Base-by-base conservation (phyloP, 2,797 vertebrate species). In the Pampus argenteus region DNA sequence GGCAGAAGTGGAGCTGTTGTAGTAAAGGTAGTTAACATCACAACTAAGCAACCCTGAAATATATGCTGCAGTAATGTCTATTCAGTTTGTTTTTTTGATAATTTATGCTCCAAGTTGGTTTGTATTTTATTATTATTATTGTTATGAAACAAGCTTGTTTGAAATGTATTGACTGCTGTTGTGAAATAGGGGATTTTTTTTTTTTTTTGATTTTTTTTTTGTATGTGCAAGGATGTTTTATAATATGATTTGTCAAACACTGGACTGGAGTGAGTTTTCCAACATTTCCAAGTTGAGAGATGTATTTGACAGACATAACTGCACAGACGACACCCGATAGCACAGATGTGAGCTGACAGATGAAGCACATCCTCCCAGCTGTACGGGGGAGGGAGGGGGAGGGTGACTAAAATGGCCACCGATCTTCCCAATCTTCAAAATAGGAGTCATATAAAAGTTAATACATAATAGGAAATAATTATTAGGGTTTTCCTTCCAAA, bases 131-230 rank as follows among this genome's bases (percentile, higher is more conserved):
- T 89, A 79, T 84, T 96, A 92, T 95, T 95, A 91, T 95, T 96
- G 95, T 97, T 96, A 95, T 95, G 95, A 97, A 95, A 96, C 94
- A 94, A 92, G 89, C 89, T 90, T 95, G 95, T 98, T 97, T 97
- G 96, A 97, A 96, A 96, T 97, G 95, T 97, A 95, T 96, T 96
- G 96, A 98, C 97, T 98, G 97, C 97, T 99, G 97, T 99, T 98
- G 96, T 96, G 95, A 96, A 95, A 96, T 96, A 95, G 96, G 95
- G 95, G 96, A 95, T 38, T 23, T 42, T 57, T 45, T 51, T 28
- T 47, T 11, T 49, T 61, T 62, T 48, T 93, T 91, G 65, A 92
- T 91, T 74, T 71, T 57, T 66, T 58, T 58, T 65, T 50, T 88
- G 81, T 91, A 88, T 88, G 87, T 94, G 92, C 92, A 94, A 94